These are phyloP conservation scores for Dasypogon diadema DNA, from an alignment of 2,888 invertebrate species.

Conservation along the genomic window DNA sequence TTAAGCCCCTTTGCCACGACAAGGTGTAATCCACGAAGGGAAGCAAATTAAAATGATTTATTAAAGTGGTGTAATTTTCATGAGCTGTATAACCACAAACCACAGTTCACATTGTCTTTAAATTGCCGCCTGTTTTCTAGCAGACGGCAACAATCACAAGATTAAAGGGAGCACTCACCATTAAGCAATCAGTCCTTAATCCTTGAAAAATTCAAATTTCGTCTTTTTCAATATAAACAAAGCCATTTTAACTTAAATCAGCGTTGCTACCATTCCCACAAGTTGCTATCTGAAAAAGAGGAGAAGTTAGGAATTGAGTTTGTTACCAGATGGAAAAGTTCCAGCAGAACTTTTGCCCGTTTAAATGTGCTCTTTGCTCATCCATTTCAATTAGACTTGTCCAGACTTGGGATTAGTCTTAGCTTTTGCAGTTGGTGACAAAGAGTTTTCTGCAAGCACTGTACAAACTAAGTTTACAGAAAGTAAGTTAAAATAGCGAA, in stretches of 20 bases:
- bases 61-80: too few relatives aligned
- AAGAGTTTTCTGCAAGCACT: slow-evolving; percentile 4
- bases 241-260: not conserved
- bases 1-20: too few relatives aligned
- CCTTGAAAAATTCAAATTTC: too few relatives aligned
- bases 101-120: too few relatives aligned
- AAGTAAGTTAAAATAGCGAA: slow-evolving; percentile 18
- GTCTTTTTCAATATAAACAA: too few relatives aligned
- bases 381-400: slow-evolving; percentile 38
- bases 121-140: too few relatives aligned
- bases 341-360: not conserved
- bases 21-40: too few relatives aligned
- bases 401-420: not conserved
- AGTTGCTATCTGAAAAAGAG: not conserved
- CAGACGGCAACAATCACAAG: too few relatives aligned
- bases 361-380: slow-evolving; percentile 6
- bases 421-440: slow-evolving; percentile 8
- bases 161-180: too few relatives aligned
- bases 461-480: not conserved
- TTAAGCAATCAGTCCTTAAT: too few relatives aligned
- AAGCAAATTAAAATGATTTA: too few relatives aligned
- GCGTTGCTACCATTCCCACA: not conserved
- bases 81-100: too few relatives aligned
- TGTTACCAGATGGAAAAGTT: slow-evolving; percentile 20
- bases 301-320: slow-evolving; percentile 17